Evolutionary conservation across 2,113 vertebrate species (phyloP), one percentile per base, ranked within the genome.

Genomic region (Arizona elegans): DNA sequence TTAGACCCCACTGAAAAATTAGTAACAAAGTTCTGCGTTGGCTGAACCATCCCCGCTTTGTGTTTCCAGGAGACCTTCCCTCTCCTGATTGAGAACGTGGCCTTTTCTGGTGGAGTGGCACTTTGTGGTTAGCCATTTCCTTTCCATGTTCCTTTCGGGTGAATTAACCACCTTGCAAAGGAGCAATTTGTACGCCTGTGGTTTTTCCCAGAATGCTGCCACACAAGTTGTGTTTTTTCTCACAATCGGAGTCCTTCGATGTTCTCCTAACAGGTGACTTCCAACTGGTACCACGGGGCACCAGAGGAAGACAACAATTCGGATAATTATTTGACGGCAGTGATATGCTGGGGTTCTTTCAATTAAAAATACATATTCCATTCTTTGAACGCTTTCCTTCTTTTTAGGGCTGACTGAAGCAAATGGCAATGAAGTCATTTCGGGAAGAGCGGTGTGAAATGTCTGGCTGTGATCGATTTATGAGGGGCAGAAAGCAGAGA

Each of bases 221-320:
- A 38, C 21, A 50, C 62, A 55, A 47, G 43, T 8, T 2, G 21
- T 93, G 88, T 62, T 86, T 95, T 90, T 17, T 93, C n/a, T 92
- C 53, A 85, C 2, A 0, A 43, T 93, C 38, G 33, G 58, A 89
- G 92, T 59, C 91, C 89, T 59, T 94, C 90, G 33, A 52, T 88
- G 90, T 29, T 81, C 91, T 70, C 70, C 86, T 86, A 89, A 94
- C 4, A 38, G 38, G 17, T 86, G 47, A 19, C 65, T 90, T 55
- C 55, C 93, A 13, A 21, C 43, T 38, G 54, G 33, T 53, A 29
- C 50, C 65, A 38, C 89, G 21, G n/a, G 91, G 43, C 24, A 26
- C 38, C 11, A 10, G 15, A 21, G 70, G 33, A 58, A 50, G 33
- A 13, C 53, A 86, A 58, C 70, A 56, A 55, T 47, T 58, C 21